These are phyloP conservation scores for Bimastos eiseni DNA, from an alignment of 2,888 invertebrate genomes.

Conservation along the genomic window DNA sequence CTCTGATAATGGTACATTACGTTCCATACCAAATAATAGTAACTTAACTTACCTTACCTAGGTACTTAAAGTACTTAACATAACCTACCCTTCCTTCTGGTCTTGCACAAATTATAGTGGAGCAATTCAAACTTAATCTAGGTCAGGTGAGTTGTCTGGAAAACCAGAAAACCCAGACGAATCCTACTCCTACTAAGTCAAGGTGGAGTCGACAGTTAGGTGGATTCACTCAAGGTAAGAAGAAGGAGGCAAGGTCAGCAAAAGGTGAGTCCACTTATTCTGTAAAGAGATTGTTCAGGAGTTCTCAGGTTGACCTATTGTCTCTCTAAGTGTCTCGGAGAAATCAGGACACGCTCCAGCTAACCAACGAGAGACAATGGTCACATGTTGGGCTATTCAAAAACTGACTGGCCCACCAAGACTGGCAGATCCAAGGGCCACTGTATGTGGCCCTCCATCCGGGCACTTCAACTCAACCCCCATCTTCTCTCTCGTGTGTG, in stretches of 20 bases:
- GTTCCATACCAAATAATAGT: not conserved
- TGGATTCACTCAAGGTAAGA: not conserved
- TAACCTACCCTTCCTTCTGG: not conserved
- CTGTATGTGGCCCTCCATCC: not conserved
- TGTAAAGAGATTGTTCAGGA: not conserved
- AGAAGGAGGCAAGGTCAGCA: not conserved
- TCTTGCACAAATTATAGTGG: not conserved
- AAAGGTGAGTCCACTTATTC: not conserved
- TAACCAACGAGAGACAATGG: not conserved
- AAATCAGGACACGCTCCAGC: not conserved
- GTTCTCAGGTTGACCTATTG: too few species aligned
- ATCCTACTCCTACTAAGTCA: not conserved
- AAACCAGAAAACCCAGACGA: not conserved
- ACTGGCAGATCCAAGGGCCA: not conserved
- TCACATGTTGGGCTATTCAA: not conserved
- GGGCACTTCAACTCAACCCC: not conserved
- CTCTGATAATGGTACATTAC: not conserved
- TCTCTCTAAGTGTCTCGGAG: too few species aligned
- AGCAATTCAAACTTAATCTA: not conserved
- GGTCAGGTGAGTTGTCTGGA: not conserved
- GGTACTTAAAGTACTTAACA: not conserved
- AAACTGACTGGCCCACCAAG: not conserved
- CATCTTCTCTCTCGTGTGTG: too few species aligned
- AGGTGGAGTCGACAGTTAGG: not conserved
- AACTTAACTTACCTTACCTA: not conserved